phyloP scores from a whole-genome alignment of 2,113 vertebrate species.

The Diadophis punctatus region DNA sequence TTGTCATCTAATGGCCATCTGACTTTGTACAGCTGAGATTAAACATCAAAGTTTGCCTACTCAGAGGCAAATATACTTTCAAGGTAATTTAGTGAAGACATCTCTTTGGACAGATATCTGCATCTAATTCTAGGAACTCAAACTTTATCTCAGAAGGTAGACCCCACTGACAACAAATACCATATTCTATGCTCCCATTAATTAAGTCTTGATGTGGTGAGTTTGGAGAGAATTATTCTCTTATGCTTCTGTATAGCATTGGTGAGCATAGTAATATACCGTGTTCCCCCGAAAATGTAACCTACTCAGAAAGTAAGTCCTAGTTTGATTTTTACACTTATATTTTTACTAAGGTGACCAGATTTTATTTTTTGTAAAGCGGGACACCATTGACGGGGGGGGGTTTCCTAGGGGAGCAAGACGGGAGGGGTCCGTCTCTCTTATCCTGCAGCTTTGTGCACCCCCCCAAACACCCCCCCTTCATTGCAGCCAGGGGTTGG shows the following conservation, averaged over 20 bases:
- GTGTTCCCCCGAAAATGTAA: too few species aligned
- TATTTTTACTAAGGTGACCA: too few species aligned
- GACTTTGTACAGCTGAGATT: neutral
- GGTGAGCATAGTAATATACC: neutral
- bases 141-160: neutral
- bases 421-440: too few species aligned
- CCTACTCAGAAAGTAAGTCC: too few species aligned
- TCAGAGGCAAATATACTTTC: neutral
- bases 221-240: neutral
- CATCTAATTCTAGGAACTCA: neutral
- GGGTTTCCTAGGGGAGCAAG: too few species aligned
- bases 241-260: neutral
- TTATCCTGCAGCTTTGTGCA: too few species aligned
- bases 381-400: too few species aligned
- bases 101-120: neutral
- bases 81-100: neutral
- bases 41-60: neutral
- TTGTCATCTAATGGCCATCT: neutral
- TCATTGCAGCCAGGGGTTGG: too few species aligned
- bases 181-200: neutral
- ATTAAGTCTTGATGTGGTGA: neutral
- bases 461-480: too few species aligned
- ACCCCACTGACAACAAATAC: neutral
- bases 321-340: too few species aligned
- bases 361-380: too few species aligned